Conservation (phyloP, 2,797 vertebrate genomes). For the Spea hammondii region DNA sequence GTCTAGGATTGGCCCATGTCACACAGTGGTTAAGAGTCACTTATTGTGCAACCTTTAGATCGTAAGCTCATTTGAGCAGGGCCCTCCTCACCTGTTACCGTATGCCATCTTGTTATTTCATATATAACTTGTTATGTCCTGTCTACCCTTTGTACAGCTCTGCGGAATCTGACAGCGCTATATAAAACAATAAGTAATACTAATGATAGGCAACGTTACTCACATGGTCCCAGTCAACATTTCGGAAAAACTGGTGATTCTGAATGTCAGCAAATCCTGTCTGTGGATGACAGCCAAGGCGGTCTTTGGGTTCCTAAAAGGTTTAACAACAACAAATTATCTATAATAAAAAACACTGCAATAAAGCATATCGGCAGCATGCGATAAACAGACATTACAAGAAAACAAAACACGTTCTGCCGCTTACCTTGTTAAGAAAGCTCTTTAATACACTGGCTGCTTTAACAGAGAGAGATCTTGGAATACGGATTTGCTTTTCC, state of each 20-base stretch:
- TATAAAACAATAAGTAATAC: too few relatives aligned
- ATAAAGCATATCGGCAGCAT: background rate
- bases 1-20: too few relatives aligned
- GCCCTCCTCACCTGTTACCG: too few relatives aligned
- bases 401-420: background rate
- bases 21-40: too few relatives aligned
- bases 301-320: constrained; percentile 91
- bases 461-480: constrained; percentile 96
- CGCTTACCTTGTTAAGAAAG: constrained; percentile 94
- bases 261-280: constrained; percentile 98
- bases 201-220: constrained; percentile 54
- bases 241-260: constrained; percentile 94
- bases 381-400: background rate
- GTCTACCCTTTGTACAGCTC: too few relatives aligned
- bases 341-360: background rate
- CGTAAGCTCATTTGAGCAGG: too few relatives aligned
- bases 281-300: constrained; percentile 95
- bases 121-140: too few relatives aligned
- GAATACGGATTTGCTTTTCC: constrained; percentile 98
- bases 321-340: background rate
- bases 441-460: constrained; percentile 97
- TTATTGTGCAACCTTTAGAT: too few relatives aligned
- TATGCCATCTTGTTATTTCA: too few relatives aligned
- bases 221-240: constrained; percentile 97
- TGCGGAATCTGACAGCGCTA: too few relatives aligned